A percentile compares a stretch with the other conserved stretches of the same genome.
phyloP scores from a whole-genome alignment of 1,140 invertebrate species.

The Sipha flava region DNA sequence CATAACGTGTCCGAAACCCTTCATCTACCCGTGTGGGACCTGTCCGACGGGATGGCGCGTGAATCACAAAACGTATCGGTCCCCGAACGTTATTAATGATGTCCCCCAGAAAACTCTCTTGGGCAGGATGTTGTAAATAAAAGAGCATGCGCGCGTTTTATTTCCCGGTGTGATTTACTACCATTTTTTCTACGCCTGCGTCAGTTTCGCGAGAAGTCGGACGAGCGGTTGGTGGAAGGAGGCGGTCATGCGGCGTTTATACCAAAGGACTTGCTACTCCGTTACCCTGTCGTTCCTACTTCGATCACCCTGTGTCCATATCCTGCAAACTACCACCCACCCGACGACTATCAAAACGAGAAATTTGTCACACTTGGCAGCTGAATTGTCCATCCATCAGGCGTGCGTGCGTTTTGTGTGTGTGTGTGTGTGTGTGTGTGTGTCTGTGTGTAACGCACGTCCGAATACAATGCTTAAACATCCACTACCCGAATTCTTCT shows the following conservation, averaged over 20 bases:
- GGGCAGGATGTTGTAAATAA: slow-evolving; percentile 26
- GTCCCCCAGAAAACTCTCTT: neutral
- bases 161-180: slow-evolving; percentile 24
- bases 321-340: too few species aligned
- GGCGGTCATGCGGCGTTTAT: too few species aligned
- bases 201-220: too few species aligned
- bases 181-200: neutral
- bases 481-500: neutral
- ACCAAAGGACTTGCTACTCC: too few species aligned
- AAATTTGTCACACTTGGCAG: neutral
- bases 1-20: neutral
- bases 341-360: too few species aligned
- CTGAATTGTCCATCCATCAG: neutral
- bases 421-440: neutral
- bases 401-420: neutral
- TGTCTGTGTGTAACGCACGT: neutral
- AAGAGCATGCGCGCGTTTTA: neutral
- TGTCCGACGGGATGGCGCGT: too few species aligned
- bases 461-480: neutral
- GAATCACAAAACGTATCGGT: neutral
- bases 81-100: slow-evolving; percentile 28
- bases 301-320: too few species aligned
- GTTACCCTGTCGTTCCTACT: too few species aligned
- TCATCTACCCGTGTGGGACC: too few species aligned
- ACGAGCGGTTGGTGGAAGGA: too few species aligned